Percentiles rank a stretch among this genome's conserved stretches.
These are phyloP conservation scores for Aselliscus stoliczkanus DNA, from an alignment of 2,797 vertebrate species.

Conservation along the genomic window DNA sequence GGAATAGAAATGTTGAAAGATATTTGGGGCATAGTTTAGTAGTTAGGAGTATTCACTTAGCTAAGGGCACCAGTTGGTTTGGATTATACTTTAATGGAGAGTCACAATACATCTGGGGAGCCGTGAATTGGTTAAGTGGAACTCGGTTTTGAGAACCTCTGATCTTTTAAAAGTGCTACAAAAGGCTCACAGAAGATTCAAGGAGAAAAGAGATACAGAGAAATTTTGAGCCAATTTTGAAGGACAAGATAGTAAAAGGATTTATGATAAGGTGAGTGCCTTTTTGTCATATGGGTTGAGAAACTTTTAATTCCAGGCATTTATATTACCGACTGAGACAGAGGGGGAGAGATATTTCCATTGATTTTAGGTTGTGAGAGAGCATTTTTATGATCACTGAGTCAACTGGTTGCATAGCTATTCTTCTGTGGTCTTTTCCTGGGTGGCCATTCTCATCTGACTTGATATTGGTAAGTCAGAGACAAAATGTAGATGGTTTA, in stretches of 20 bases:
- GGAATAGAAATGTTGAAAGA: neutral
- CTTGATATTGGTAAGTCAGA: neutral
- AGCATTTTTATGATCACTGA: neutral
- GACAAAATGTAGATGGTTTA: neutral
- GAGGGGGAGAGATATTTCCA: neutral
- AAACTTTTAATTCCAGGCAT: neutral
- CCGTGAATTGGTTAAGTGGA: neutral
- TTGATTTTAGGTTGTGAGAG: neutral
- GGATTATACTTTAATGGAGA: neutral
- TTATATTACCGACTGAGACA: neutral
- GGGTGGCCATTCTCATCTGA: neutral
- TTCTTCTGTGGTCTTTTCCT: conserved; percentile 1
- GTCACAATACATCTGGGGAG: neutral
- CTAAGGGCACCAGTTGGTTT: neutral
- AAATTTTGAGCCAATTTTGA: neutral
- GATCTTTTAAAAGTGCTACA: neutral
- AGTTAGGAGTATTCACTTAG: neutral
- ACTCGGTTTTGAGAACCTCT: neutral
- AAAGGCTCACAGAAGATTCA: neutral
- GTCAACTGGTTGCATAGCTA: neutral
- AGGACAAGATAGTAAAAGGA: neutral
- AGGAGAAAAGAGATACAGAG: neutral
- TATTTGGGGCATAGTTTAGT: neutral
- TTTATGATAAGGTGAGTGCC: neutral
- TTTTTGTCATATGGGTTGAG: neutral